Evolutionary conservation across 2,888 invertebrate genomes (phyloP).

Genomic region (Ochropacha duplaris): DNA sequence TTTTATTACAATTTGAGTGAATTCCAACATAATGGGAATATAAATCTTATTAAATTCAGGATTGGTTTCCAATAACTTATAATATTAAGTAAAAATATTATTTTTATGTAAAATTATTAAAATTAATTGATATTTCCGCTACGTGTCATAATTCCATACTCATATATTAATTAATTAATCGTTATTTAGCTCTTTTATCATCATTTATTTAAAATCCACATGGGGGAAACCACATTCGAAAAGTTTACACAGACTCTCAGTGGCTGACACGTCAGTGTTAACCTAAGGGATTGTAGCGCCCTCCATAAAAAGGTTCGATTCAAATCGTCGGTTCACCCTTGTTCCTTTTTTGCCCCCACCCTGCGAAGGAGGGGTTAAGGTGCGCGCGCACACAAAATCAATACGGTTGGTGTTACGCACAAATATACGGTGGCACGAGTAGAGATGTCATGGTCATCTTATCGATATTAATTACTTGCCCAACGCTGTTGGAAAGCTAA

Average conservation of each 20-base stretch:
- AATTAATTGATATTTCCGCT: too few species aligned
- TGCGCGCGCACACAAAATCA: conserved; percentile 82
- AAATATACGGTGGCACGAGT: conserved; percentile 61
- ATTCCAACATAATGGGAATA: background rate
- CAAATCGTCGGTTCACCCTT: conserved; percentile 72
- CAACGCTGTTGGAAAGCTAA: conserved; percentile 2
- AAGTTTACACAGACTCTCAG: conserved; percentile 44
- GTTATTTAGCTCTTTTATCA: background rate
- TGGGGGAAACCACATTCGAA: conserved; percentile 27
- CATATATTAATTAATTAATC: too few species aligned
- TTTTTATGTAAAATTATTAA: too few species aligned
- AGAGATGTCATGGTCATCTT: conserved; percentile 70
- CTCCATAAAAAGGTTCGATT: conserved; percentile 78
- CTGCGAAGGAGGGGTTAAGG: conserved; percentile 29
- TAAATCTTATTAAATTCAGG: background rate
- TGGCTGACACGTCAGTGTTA: conserved; percentile 62
- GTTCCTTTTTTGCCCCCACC: conserved; percentile 59
- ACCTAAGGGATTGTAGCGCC: conserved; percentile 72
- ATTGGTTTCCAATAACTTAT: background rate
- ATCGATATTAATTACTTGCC: conserved; percentile 51
- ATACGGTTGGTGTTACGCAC: conserved; percentile 77
- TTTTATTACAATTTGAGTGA: background rate
- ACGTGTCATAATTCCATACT: too few species aligned
- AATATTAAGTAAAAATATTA: too few species aligned
- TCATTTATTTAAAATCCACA: conserved; percentile 8